These are phyloP conservation scores for Nanorana parkeri DNA, from an alignment of 2,113 vertebrate genomes.

Conservation along the genomic window DNA sequence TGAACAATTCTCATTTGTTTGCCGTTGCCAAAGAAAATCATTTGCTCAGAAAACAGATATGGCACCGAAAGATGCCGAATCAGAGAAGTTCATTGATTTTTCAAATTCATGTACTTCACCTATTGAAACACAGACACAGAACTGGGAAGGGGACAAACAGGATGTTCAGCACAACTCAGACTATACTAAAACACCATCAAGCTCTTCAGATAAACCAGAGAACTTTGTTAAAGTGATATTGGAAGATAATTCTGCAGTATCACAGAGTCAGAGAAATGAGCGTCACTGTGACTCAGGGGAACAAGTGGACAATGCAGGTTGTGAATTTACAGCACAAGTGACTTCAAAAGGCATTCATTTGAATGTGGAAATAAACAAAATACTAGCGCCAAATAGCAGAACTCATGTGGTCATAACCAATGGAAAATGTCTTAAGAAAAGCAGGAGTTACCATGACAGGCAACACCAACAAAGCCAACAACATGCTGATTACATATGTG, in stretches of 20 bases:
- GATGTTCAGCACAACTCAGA: conserved; percentile 62
- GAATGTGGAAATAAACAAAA: conserved; percentile 76
- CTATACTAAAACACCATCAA: conserved; percentile 58
- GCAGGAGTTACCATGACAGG: conserved; percentile 35
- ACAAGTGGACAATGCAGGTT: conserved; percentile 43
- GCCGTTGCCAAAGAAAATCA: conserved; percentile 63
- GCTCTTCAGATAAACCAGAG: conserved; percentile 56
- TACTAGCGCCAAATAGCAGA: conserved; percentile 60
- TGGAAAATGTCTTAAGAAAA: conserved; percentile 60
- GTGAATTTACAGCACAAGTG: conserved; percentile 70
- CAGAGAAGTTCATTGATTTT: conserved; percentile 68
- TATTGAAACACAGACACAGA: conserved; percentile 61
- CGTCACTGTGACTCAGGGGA: conserved; percentile 62
- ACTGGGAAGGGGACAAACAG: conserved; percentile 61
- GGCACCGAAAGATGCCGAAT: conserved; percentile 46
- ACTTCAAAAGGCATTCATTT: conserved; percentile 68
- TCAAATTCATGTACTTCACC: conserved; percentile 54
- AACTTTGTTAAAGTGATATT: conserved; percentile 71
- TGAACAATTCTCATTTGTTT: conserved; percentile 62
- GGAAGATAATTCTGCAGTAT: conserved; percentile 65
- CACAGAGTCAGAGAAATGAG: conserved; percentile 66
- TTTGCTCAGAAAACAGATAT: conserved; percentile 63
- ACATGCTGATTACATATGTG: conserved; percentile 33
- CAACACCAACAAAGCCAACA: conserved; percentile 58
- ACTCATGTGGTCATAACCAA: conserved; percentile 64